These are phyloP conservation scores for Nemopilema nomurai DNA, from an alignment of 30 jellyfish, hydroid and myxozoan species.

Conservation along the genomic window DNA sequence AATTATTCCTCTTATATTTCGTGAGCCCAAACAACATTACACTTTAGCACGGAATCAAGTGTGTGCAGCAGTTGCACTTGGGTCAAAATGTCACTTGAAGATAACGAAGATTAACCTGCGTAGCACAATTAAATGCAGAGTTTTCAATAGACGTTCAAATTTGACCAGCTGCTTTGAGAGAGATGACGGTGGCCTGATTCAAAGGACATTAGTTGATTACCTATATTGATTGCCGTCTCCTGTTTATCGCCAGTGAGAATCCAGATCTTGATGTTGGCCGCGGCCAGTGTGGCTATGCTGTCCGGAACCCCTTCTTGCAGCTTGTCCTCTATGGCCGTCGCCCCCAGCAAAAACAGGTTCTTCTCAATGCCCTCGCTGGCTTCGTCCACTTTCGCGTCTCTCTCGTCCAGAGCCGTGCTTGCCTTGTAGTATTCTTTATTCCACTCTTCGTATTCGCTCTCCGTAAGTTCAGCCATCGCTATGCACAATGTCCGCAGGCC, in stretches of 20 bases:
- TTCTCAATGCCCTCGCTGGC: conserved; percentile 85
- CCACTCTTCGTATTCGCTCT: conserved; percentile 75
- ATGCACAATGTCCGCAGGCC: conserved; percentile 92
- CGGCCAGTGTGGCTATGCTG: conserved; percentile 75
- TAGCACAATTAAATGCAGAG: no score
- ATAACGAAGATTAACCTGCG: neutral
- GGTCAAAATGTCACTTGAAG: no score
- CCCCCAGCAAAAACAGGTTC: conserved; percentile 79
- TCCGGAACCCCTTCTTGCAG: conserved; percentile 95
- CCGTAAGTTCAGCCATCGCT: conserved; percentile 70
- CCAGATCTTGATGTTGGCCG: conserved; percentile 94
- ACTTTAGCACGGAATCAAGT: no score
- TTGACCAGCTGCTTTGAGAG: neutral
- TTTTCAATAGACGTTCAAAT: neutral
- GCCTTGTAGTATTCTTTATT: conserved; percentile 73
- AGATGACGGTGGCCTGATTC: neutral
- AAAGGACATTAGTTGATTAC: neutral
- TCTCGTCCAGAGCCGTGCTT: conserved; percentile 83
- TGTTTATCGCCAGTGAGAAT: conserved; percentile 94
- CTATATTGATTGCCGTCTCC: conserved; percentile 95
- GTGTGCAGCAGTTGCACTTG: no score
- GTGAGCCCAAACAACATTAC: no score
- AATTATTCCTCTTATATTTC: no score
- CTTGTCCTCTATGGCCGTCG: conserved; percentile 94
- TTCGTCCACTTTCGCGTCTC: conserved; percentile 83